Evolutionary conservation across 1,140 invertebrate species (phyloP).

Genomic region (Linepithema humile): DNA sequence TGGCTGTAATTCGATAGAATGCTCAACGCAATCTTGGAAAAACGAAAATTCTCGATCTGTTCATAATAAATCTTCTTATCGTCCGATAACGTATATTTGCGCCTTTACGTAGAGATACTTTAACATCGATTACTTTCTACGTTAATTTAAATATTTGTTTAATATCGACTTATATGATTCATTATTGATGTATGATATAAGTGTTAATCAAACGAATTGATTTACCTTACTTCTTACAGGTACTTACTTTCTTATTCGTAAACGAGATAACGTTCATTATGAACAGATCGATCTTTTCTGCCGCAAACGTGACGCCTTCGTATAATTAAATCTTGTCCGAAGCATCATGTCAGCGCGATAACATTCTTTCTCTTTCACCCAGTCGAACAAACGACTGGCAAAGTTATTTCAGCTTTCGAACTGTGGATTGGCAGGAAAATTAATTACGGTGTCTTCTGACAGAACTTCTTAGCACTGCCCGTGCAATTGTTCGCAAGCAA

Average conservation of each 20-base stretch:
- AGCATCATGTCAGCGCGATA: neutral
- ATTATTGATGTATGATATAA: constrained; percentile 45
- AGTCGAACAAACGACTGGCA: neutral
- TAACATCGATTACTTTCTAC: constrained; percentile 40
- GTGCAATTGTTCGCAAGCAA: no score
- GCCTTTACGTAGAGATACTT: constrained; percentile 33
- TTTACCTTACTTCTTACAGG: constrained; percentile 40
- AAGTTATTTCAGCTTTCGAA: neutral
- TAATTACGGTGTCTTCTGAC: no score
- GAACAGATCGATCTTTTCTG: constrained; percentile 35
- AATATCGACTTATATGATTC: constrained; percentile 61
- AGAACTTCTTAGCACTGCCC: no score
- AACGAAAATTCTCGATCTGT: constrained; percentile 23
- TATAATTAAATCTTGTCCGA: neutral
- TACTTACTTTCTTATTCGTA: constrained; percentile 32
- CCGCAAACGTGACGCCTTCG: neutral
- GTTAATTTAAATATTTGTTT: constrained; percentile 62
- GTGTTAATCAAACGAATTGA: constrained; percentile 40
- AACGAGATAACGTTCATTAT: constrained; percentile 39
- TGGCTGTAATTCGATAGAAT: neutral
- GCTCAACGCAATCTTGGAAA: neutral
- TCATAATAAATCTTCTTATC: constrained; percentile 27
- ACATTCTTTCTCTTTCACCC: neutral
- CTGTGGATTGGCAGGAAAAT: neutral
- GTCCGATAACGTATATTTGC: neutral